Evolutionary conservation across 2,113 vertebrate species (phyloP).

Genomic region (Phyllostomus discolor): DNA sequence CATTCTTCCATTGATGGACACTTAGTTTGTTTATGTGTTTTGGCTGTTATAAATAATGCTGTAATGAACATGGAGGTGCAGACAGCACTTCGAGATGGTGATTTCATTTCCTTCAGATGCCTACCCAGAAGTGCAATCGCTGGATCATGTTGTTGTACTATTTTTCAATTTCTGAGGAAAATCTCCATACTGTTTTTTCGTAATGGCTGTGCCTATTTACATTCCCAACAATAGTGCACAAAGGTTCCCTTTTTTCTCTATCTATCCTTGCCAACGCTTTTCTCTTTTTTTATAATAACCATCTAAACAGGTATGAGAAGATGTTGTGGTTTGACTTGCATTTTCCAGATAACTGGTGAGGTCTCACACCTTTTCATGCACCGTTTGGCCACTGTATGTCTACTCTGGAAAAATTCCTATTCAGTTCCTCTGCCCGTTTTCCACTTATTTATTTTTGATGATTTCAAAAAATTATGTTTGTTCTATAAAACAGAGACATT

Average conservation of each 20-base stretch:
- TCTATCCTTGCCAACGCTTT: too few relatives aligned
- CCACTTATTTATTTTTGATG: background rate
- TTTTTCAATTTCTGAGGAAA: too few relatives aligned
- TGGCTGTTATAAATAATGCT: background rate
- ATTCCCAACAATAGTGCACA: too few relatives aligned
- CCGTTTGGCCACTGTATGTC: background rate
- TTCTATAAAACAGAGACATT: background rate
- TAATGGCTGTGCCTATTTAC: too few relatives aligned
- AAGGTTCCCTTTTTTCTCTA: too few relatives aligned
- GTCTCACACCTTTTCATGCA: background rate
- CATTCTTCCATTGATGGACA: background rate
- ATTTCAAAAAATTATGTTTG: background rate
- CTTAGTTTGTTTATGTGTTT: background rate
- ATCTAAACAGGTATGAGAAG: too few relatives aligned
- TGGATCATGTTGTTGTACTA: too few relatives aligned
- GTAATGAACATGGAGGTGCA: background rate
- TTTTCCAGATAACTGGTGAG: too few relatives aligned
- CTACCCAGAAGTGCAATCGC: too few relatives aligned
- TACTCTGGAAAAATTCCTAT: background rate
- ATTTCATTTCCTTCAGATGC: background rate
- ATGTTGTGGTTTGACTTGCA: too few relatives aligned
- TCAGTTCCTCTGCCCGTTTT: background rate
- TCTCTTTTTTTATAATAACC: background rate
- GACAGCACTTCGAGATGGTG: background rate
- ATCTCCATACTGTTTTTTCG: too few relatives aligned